These are phyloP conservation scores for Ceratitis capitata DNA, from an alignment of 1,140 invertebrate species.

Conservation along the genomic window DNA sequence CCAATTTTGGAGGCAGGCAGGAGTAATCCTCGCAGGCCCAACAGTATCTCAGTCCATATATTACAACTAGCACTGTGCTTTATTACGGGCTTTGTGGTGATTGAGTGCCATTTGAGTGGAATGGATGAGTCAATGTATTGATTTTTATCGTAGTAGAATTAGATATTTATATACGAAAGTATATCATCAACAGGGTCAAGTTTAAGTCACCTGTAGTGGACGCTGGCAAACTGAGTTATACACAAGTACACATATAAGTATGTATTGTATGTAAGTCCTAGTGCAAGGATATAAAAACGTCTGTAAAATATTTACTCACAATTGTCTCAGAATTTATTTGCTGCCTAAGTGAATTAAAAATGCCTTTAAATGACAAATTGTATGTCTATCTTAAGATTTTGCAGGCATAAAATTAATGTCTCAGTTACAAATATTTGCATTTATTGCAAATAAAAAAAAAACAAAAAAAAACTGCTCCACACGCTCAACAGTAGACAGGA, in stretches of 20 bases:
- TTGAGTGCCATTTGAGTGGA: not conserved
- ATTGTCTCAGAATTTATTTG: not conserved
- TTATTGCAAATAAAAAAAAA: not conserved
- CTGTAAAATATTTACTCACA: not conserved
- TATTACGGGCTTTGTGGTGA: no score
- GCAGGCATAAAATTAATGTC: not conserved
- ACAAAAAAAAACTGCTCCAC: no score
- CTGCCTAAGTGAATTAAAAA: not conserved
- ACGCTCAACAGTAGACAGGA: not conserved
- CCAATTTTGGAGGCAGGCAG: no score
- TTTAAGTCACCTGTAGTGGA: no score
- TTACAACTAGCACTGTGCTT: no score
- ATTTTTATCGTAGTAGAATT: not conserved
- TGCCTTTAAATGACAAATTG: not conserved
- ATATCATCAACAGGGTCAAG: not conserved
- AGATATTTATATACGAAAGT: not conserved
- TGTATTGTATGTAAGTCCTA: no score
- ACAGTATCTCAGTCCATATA: no score
- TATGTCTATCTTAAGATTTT: not conserved
- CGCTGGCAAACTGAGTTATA: not conserved
- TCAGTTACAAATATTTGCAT: slow-evolving; percentile 13
- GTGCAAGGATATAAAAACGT: no score
- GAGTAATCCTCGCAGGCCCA: no score
- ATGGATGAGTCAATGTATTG: not conserved
- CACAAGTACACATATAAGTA: not conserved